Evolutionary conservation across 2,113 vertebrate genomes (phyloP), one percentile per base, ranked within the genome.

Genomic region (Bombycilla garrulus): DNA sequence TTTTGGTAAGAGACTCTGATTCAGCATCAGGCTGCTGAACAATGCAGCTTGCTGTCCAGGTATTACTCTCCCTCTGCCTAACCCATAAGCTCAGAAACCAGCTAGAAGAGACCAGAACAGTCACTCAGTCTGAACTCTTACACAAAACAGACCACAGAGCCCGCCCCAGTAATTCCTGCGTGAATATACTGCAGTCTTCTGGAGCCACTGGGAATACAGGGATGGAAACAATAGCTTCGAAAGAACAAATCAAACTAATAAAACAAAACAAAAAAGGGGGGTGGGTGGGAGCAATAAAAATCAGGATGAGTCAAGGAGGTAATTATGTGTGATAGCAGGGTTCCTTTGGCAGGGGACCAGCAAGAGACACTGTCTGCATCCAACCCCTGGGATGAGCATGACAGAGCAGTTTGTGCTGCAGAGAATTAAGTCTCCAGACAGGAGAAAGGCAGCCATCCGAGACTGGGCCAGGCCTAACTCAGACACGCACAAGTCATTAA

Each of bases 401-500:
- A 94, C 85, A 81, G 88, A 90, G 92, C 90, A 94, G 67, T 96
- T 95, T 66, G 74, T 78, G 82, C 71, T 58, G 76, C 79, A 90
- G 64, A 80, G 87, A 96, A 90, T 54, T 80, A 62, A 85, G 61
- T 88, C 71, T 93, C 69, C 82, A 94, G 76, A 71, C 20, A 58
- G 71, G 33, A 96, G 93, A 74, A 93, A 93, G 67, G 60, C 95
- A 96, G 76, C 56, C 60, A 74, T 74, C 64, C 3, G 69, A 94
- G 71, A 48, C 24, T 60, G 71, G 79, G 70, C 42, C 16, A 2
- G 47, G 50, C 58, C 80, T 88, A 93, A 92, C 51, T 91, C 81
- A 91, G 79, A 80, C 94, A 94, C 35, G 4, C 81, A 95, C 66
- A 95, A 96, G 66, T 88, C 91, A 93, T 96, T 94, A 93, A 83